Evolutionary conservation across 2,113 vertebrate species (phyloP).

Genomic region (human): GRCh38 chr14:63292001-63292500

Average conservation of each 20-base stretch:
- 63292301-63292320: not conserved
- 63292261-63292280: not conserved
- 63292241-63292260: not conserved
- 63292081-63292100: not conserved
- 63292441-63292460: not conserved
- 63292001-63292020: not conserved
- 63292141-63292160: not conserved
- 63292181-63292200: not conserved
- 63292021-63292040: not conserved
- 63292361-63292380: not conserved
- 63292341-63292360: not conserved
- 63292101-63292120: not conserved
- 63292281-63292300: not conserved
- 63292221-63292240: not conserved
- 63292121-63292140: not conserved
- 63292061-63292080: not conserved
- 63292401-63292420: constrained; percentile 30
- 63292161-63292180: not conserved
- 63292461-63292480: constrained; percentile 49
- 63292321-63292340: not conserved
- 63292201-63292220: not conserved
- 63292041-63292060: not conserved
- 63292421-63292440: not conserved
- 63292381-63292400: not conserved
- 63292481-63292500: not conserved